phyloP scores from a whole-genome alignment of 2,888 invertebrate genomes.

The Ypsolopha sequella region DNA sequence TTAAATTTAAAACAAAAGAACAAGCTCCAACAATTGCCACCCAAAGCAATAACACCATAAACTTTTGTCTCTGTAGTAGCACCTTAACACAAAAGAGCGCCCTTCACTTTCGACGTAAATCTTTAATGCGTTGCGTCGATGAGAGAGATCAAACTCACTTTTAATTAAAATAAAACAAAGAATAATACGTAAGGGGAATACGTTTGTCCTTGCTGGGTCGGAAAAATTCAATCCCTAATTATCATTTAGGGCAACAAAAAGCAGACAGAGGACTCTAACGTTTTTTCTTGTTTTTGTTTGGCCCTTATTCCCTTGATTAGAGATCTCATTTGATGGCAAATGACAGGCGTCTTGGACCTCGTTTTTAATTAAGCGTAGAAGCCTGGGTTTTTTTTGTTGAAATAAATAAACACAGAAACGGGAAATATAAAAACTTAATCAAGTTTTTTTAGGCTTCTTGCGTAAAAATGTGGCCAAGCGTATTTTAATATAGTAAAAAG shows the following conservation, averaged over 20 bases:
- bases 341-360: slow-evolving; percentile 5
- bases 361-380: slow-evolving; percentile 20
- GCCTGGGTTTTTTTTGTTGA: not conserved
- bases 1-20: no score
- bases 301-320: slow-evolving; percentile 13
- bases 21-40: no score
- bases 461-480: not conserved
- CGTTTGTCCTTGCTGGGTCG: slow-evolving; percentile 3
- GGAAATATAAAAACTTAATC: not conserved
- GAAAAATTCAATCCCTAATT: slow-evolving; percentile 23
- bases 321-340: slow-evolving; percentile 11
- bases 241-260: slow-evolving; percentile 19
- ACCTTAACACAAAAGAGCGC: no score
- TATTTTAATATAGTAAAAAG: not conserved
- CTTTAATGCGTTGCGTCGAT: slow-evolving; percentile 8
- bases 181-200: slow-evolving; percentile 6
- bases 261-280: not conserved
- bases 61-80: no score
- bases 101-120: not conserved
- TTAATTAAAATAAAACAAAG: slow-evolving; percentile 19
- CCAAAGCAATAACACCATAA: no score
- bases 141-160: slow-evolving; percentile 8
- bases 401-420: not conserved
- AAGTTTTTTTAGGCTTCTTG: not conserved
- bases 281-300: slow-evolving; percentile 4